Base-by-base conservation (phyloP, 2,113 vertebrate genomes). In the Chrysochloris asiatica region DNA sequence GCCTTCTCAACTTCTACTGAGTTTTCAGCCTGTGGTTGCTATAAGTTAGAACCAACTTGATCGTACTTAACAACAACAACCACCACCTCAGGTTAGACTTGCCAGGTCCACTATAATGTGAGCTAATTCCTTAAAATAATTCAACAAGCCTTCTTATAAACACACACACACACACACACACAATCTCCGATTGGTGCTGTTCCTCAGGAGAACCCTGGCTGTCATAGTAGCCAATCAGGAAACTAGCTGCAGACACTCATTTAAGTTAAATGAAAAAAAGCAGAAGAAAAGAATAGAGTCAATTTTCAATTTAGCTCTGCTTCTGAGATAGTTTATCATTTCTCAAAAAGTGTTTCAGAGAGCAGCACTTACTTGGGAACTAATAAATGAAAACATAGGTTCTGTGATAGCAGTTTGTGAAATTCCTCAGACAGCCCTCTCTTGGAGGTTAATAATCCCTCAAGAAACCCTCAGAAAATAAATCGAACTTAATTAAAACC, bases 381-480 rank as follows among this genome's bases (percentile, higher is more conserved):
- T n/a, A n/a, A n/a, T n/a, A 82, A 28, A 26, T 69, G 45, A 89
- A 95, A 43, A 52, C 8, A 36, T 13, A 36, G n/a, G 28, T 43
- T 77, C 17, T 50, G 22, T 43, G 30, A 43, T 12, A 63, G 22
- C 76, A 56, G 24, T 89, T 54, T 56, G 33, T 6, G 36, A 87
- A 83, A 79, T 45, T 11, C 45, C 63, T 75, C 36, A 79, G 52
- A 59, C 22, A 84, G 0, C 41, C 87, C 36, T 4, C 36, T 52
- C 26, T 75, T 52, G 10, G 43, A 75, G 4, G 5, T 26, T 48
- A 36, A 86, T 38, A 83, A 50, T 8, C 0, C 11, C 33, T 86
- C 45, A 86, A 80, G 36, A 86, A 95, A 76, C 36, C 14, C 33
- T 92, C 33, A 71, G 76, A 82, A 93, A 33, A 67, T 4, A 50